Base-by-base conservation (phyloP, 2,888 invertebrate species). In the Meta bourneti region DNA sequence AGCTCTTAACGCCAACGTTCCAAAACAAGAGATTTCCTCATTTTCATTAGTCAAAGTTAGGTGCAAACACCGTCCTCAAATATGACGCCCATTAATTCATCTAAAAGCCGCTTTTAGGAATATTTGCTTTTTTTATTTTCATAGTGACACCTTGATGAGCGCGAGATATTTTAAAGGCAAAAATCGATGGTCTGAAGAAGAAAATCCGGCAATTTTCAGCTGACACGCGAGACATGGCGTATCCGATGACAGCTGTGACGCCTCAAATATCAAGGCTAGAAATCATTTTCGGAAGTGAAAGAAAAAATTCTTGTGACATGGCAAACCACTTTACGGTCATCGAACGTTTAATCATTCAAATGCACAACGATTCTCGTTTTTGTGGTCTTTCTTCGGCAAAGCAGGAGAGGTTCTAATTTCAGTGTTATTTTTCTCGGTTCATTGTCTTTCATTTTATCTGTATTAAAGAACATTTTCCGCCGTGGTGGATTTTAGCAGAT, bases 271-370 rank as follows among this genome's bases (percentile, higher is more conserved):
- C 84, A 75, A 84, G 84, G 16, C n/a, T 34, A 5, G n/a, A 75
- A 84, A 48, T 75, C 19, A 75, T 84, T 84, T 84, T 84, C 74
- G 49, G 16, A 34, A 72, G 8, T 48, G 75, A n/a, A 77, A 84
- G 54, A 84, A 75, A 84, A 84, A 8, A 34, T 49, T 54, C 75
- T 84, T 84, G 54, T 77, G 61, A 84, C 72, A 84, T 34, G 54
- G 75, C 75, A 71, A 84, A 75, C 84, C 74, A 84, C 84, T 84
- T 84, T 84, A 75, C 74, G 75, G 75, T 74, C 83, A 83, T 7
- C 83, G 83, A 52, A 52, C 83, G 83, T 83, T 84, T 84, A 84
- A 84, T 84, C 75, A 84, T 84, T 84, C 34, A 84, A 84, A 84
- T 75, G 74, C 74, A 75, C 19, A 49, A 48, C 48, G 49, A 74